These are phyloP conservation scores for Dunckerocampus dactyliophorus DNA, from an alignment of 2,113 vertebrate genomes.

Conservation along the genomic window DNA sequence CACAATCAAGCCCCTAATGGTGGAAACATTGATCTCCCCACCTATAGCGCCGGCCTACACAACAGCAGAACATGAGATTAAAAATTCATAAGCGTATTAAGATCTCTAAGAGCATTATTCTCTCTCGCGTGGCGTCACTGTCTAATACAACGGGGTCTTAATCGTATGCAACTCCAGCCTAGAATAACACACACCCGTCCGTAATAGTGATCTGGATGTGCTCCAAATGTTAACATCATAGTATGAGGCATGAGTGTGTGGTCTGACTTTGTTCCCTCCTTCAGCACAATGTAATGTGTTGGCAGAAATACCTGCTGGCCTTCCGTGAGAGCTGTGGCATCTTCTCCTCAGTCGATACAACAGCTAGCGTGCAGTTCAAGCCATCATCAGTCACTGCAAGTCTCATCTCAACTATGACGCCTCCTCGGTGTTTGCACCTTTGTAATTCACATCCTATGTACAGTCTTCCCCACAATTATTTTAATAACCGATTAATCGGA, in stretches of 20 bases:
- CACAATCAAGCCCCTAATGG: slow-evolving; percentile 39
- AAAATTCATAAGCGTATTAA: slow-evolving; percentile 72
- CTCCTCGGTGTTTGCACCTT: no score
- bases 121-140: slow-evolving; percentile 52
- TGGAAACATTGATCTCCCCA: slow-evolving; percentile 52
- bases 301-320: slow-evolving; percentile 58
- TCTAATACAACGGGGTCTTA: slow-evolving; percentile 53
- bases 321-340: no score
- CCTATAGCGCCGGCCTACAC: slow-evolving; percentile 46
- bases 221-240: slow-evolving; percentile 62
- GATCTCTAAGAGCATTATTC: slow-evolving; percentile 72
- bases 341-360: no score
- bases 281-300: slow-evolving; percentile 58
- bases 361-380: no score
- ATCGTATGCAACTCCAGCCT: slow-evolving; percentile 47
- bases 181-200: slow-evolving; percentile 31
- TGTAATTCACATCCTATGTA: no score
- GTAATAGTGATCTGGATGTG: slow-evolving; percentile 47
- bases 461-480: no score
- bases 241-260: slow-evolving; percentile 56
- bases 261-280: slow-evolving; percentile 53
- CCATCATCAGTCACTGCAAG: no score
- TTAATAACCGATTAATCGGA: no score
- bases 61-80: slow-evolving; percentile 56
- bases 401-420: no score